phyloP scores from a whole-genome alignment of 2,888 invertebrate species.

The Bhutanitis thaidina region DNA sequence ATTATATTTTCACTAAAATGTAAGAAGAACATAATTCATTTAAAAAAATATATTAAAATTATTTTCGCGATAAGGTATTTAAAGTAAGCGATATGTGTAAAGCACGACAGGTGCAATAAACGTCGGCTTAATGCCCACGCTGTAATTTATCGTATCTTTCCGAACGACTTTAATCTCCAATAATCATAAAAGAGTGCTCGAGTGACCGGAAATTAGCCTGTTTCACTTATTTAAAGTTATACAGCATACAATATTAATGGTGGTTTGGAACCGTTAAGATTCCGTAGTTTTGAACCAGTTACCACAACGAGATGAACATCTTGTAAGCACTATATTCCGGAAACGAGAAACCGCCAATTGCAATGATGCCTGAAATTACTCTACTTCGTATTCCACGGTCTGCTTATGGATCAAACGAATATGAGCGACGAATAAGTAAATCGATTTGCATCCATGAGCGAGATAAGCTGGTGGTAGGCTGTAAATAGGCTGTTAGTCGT shows the following conservation, averaged over 20 bases:
- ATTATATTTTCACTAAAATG: no score
- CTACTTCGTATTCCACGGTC: background rate
- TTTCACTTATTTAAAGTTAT: slow-evolving; percentile 45
- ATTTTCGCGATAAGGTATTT: no score
- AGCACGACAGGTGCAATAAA: no score
- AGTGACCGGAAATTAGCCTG: slow-evolving; percentile 61
- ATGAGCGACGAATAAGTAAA: slow-evolving; percentile 32
- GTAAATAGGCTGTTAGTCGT: slow-evolving; percentile 13
- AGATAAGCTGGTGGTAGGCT: slow-evolving; percentile 25
- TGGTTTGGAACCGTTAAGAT: slow-evolving; percentile 63
- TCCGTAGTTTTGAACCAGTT: slow-evolving; percentile 45
- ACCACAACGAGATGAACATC: background rate
- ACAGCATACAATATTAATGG: slow-evolving; percentile 40
- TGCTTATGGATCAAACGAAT: background rate
- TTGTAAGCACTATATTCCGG: background rate
- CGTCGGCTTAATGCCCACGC: no score
- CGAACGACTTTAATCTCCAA: slow-evolving; percentile 37
- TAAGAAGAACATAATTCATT: no score
- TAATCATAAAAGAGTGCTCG: slow-evolving; percentile 49
- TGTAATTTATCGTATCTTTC: slow-evolving; percentile 1
- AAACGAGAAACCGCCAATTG: background rate
- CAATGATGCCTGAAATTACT: slow-evolving; percentile 1
- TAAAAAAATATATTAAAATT: no score
- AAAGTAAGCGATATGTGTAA: no score
- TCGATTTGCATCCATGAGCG: slow-evolving; percentile 32